Evolutionary conservation across 2,113 vertebrate genomes (phyloP).

Genomic region (Aix galericulata): DNA sequence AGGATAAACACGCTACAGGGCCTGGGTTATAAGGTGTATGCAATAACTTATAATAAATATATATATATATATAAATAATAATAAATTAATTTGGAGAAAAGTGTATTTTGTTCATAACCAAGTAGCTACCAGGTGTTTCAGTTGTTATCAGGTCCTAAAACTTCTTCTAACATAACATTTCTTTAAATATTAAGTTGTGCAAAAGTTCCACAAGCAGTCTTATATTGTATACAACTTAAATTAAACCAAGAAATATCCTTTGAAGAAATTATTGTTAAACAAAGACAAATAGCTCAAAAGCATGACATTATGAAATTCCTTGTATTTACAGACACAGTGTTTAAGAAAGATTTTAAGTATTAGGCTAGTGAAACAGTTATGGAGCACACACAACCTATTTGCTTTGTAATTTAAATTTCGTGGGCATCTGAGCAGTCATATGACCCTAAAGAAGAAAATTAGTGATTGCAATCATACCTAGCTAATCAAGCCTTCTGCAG

Average conservation of each 20-base stretch:
- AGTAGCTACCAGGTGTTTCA: background rate
- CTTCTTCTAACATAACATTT: background rate
- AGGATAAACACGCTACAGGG: background rate
- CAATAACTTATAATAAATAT: background rate
- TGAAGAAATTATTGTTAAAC: conserved; percentile 35
- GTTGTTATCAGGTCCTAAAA: background rate
- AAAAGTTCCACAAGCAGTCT: background rate
- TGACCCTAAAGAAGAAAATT: conserved; percentile 74
- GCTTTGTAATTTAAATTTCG: conserved; percentile 71
- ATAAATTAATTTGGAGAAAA: background rate
- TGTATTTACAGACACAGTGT: conserved; percentile 16
- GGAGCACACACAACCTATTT: conserved; percentile 33
- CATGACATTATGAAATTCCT: conserved; percentile 17
- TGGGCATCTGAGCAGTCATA: conserved; percentile 63
- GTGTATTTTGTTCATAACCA: background rate
- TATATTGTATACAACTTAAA: background rate
- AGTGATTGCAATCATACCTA: conserved; percentile 77
- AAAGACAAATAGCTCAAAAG: conserved; percentile 28
- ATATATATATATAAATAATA: background rate
- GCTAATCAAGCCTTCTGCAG: conserved; percentile 72
- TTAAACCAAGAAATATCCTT: background rate
- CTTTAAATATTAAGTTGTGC: background rate
- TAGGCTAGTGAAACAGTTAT: conserved; percentile 44
- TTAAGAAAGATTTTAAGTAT: conserved; percentile 46
- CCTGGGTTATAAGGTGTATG: background rate